phyloP scores from a whole-genome alignment of 1,140 invertebrate genomes.

The Ptiloglossa arizonensis region DNA sequence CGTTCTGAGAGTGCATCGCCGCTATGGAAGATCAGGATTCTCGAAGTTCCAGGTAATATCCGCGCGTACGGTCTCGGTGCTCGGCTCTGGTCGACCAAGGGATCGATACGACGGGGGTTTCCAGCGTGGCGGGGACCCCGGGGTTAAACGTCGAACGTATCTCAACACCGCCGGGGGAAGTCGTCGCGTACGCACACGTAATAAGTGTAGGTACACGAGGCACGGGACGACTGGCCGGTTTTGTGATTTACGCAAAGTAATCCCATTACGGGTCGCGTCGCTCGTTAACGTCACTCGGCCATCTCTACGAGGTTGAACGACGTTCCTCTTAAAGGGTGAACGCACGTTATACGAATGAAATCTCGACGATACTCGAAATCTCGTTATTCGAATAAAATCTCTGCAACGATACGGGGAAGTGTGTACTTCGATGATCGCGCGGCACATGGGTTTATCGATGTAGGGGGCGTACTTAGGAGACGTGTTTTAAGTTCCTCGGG shows the following conservation, averaged over 20 bases:
- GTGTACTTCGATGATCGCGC: neutral
- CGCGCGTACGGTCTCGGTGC: conserved; percentile 24
- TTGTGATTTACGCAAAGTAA: conserved; percentile 73
- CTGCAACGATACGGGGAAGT: neutral
- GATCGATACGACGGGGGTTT: conserved; percentile 51
- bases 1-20: neutral
- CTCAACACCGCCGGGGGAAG: conserved; percentile 52
- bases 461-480: too few relatives aligned
- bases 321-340: conserved; percentile 24
- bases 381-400: conserved; percentile 33
- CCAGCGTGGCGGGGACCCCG: conserved; percentile 52
- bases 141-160: conserved; percentile 73
- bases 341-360: conserved; percentile 31
- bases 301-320: conserved; percentile 11
- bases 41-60: conserved; percentile 69
- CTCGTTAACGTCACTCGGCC: conserved; percentile 65
- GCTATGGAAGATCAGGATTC: conserved; percentile 53
- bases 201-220: conserved; percentile 49
- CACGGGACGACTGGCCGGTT: conserved; percentile 42
- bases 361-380: too few relatives aligned
- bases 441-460: too few relatives aligned
- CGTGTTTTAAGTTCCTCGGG: too few relatives aligned
- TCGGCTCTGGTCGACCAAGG: neutral
- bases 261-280: conserved; percentile 68
- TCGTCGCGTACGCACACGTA: conserved; percentile 54